phyloP scores from a whole-genome alignment of 1,140 invertebrate genomes.

The Philaenus spumarius region DNA sequence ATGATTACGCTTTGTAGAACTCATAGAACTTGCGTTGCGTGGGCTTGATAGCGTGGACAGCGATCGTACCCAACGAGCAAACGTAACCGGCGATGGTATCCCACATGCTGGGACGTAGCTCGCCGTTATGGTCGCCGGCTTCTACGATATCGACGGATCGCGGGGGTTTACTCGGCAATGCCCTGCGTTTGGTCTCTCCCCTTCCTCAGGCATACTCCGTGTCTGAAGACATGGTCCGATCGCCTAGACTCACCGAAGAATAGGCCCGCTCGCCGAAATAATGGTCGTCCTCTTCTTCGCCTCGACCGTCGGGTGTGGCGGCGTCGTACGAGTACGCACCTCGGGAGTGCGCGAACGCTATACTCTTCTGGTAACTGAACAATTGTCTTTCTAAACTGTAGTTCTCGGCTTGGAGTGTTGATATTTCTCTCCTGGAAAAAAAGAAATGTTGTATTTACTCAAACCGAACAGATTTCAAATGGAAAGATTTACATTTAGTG shows the following conservation, averaged over 20 bases:
- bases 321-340: conserved; percentile 43
- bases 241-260: conserved; percentile 41
- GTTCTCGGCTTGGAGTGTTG: conserved; percentile 76
- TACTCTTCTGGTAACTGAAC: conserved; percentile 79
- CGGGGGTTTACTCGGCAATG: conserved; percentile 11
- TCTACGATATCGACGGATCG: background rate
- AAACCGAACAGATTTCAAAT: no score
- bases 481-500: no score
- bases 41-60: conserved; percentile 26
- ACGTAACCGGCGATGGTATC: conserved; percentile 24
- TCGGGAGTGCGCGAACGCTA: conserved; percentile 64
- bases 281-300: conserved; percentile 30
- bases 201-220: conserved; percentile 63
- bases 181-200: background rate
- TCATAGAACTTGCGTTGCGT: conserved; percentile 19
- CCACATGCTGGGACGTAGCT: conserved; percentile 18
- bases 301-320: conserved; percentile 36
- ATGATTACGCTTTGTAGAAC: conserved; percentile 16
- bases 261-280: conserved; percentile 34
- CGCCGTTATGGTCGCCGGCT: conserved; percentile 1
- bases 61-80: conserved; percentile 23
- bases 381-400: conserved; percentile 78
- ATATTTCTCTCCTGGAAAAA: conserved; percentile 77
- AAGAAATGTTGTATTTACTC: no score
- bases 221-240: conserved; percentile 58